Base-by-base conservation (phyloP, 2,113 vertebrate species). In the cat (Felis catus) region DNA sequence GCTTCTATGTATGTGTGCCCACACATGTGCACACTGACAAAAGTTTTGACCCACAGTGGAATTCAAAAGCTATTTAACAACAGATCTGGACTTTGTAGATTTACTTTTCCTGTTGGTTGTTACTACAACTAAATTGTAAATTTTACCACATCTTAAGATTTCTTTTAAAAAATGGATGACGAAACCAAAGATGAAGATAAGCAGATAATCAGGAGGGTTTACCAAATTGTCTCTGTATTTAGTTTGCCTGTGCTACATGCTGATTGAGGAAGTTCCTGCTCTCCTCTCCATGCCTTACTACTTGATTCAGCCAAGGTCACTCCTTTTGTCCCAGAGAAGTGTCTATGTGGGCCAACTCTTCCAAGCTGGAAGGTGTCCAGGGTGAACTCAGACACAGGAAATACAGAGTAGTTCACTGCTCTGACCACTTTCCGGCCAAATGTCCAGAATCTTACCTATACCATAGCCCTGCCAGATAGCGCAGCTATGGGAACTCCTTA, bases 21-120 rank as follows among this genome's bases (percentile, higher is more conserved):
- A 53, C n/a, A 58, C 9, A 3, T 55, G 15, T 36, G 41, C 39
- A 85, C 55, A 76, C 14, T 83, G 36, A 74, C 45, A 71, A 55
- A 70, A 81, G 29, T 58, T 74, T 78, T 78, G 33, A 95, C 4
- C 51, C n/a, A 81, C 5, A 39, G 13, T 71, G 45, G 36, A 83
- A 94, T 55, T 33, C 39, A 89, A 92, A 95, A 89, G 15, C 31
- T 76, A 53, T n/a, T 55, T 87, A 51, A 84, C 31, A 95, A n/a
- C 15, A 27, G 51, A 5, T 53, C 65, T 89, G 23, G 21, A 89
- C 66, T 84, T 95, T 73, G 23, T 65, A 65, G 31, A 71, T 29
- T 48, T 58, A 71, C 70, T 80, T 84, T 92, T 31, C 45, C 0
- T 86, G 7, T 27, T 86, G 73, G 58, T 55, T 82, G 23, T 80